Conservation (phyloP, 2,113 vertebrate species). For the Rhombomys opimus region DNA sequence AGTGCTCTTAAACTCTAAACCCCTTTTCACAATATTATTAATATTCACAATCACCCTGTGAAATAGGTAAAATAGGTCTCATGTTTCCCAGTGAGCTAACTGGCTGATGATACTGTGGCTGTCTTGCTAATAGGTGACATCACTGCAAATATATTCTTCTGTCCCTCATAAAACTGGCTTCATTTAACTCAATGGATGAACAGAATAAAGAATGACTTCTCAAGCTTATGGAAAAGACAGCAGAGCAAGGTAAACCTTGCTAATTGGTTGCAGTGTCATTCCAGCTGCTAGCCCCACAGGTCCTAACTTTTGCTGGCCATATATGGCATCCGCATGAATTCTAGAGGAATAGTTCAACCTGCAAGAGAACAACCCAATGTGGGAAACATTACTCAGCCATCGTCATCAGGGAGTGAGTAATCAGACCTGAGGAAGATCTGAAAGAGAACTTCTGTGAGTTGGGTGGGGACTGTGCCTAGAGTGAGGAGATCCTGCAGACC, state of each 20-base stretch:
- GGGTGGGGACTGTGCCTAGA: not conserved
- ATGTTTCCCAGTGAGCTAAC: not conserved
- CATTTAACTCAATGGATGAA: not conserved
- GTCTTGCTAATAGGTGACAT: not conserved
- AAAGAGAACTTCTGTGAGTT: not conserved
- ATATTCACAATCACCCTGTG: not conserved
- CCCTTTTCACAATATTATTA: not conserved
- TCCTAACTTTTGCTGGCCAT: not conserved
- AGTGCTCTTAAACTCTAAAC: not conserved
- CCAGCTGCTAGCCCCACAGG: accelerated
- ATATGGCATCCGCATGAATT: not conserved
- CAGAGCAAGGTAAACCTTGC: not conserved
- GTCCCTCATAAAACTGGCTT: not conserved
- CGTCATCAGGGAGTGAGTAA: not conserved
- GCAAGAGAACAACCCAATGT: not conserved
- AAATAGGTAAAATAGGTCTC: too few species aligned
- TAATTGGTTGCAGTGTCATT: not conserved
- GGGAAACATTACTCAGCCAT: not conserved
- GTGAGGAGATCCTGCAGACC: not conserved
- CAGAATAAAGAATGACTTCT: not conserved
- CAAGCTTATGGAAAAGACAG: accelerated
- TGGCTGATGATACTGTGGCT: not conserved
- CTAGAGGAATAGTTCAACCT: not conserved
- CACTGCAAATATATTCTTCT: not conserved
- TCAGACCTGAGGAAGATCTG: not conserved